These are phyloP conservation scores for Andrena hattorfiana DNA, from an alignment of 2,888 invertebrate species.

Conservation along the genomic window DNA sequence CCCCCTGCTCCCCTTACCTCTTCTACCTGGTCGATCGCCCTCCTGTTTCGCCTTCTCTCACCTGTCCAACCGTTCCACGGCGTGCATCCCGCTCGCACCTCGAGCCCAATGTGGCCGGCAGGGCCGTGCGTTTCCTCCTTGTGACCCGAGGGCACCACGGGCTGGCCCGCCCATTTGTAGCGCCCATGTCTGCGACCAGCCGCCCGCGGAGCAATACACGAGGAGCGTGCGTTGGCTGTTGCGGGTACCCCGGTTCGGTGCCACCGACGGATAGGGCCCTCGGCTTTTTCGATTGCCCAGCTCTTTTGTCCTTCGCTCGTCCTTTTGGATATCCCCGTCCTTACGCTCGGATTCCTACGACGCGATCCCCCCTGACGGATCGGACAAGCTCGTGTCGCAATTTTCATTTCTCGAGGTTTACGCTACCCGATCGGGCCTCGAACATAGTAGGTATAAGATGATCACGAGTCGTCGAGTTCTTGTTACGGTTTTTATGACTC, in stretches of 20 bases:
- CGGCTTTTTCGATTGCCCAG: constrained; percentile 42
- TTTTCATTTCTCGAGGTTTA: background rate
- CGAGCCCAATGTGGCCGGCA: constrained; percentile 70
- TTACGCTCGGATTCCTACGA: background rate
- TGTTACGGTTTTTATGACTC: constrained; percentile 29
- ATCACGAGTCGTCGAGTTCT: constrained; percentile 7
- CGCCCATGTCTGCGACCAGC: constrained; percentile 82
- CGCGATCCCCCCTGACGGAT: background rate
- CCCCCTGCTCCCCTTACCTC: constrained; percentile 31
- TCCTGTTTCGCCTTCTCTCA: constrained; percentile 57
- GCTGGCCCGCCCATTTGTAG: constrained; percentile 83
- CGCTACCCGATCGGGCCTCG: background rate
- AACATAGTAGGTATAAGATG: background rate
- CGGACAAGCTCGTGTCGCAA: background rate
- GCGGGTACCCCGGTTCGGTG: constrained; percentile 48
- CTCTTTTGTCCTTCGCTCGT: constrained; percentile 40
- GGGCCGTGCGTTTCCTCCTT: constrained; percentile 78
- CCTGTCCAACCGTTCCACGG: constrained; percentile 53
- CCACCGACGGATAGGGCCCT: constrained; percentile 44
- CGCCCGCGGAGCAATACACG: constrained; percentile 80
- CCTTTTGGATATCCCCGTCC: constrained; percentile 21
- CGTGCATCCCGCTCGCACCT: constrained; percentile 65
- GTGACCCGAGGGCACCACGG: constrained; percentile 82
- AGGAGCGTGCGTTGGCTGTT: constrained; percentile 67
- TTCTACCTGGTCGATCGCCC: constrained; percentile 24